These are phyloP conservation scores for Heliconius cydno DNA, from an alignment of 2,888 invertebrate species.

Conservation along the genomic window DNA sequence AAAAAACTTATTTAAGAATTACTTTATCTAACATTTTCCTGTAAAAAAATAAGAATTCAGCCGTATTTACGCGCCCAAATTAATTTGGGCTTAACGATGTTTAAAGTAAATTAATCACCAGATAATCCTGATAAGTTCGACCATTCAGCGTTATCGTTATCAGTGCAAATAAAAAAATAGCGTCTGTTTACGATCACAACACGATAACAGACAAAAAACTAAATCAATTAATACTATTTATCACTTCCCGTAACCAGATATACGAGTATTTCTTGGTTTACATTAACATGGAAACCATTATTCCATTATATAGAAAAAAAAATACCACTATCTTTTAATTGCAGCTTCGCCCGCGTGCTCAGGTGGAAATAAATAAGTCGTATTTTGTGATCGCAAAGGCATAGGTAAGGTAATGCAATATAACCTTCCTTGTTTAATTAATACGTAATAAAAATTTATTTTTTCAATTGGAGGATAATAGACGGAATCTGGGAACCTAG, in stretches of 20 bases:
- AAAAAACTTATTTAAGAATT: neutral
- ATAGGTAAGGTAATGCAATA: too few relatives aligned
- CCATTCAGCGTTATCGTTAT: constrained; percentile 32
- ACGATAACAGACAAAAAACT: constrained; percentile 24
- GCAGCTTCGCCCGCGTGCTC: too few relatives aligned
- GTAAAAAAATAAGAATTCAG: neutral
- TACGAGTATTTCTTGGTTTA: too few relatives aligned
- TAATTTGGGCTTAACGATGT: constrained; percentile 25
- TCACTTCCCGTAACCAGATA: neutral
- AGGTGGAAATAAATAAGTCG: too few relatives aligned
- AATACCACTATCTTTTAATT: too few relatives aligned
- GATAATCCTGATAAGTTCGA: constrained; percentile 32
- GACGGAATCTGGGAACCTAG: too few relatives aligned
- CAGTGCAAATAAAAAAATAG: constrained; percentile 37
- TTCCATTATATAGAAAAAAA: too few relatives aligned
- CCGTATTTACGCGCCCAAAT: constrained; percentile 13
- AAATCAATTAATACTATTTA: constrained; percentile 5
- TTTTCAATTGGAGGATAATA: too few relatives aligned
- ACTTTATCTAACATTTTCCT: neutral
- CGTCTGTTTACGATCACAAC: constrained; percentile 26
- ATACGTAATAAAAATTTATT: too few relatives aligned
- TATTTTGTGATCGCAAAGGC: too few relatives aligned
- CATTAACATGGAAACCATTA: too few relatives aligned
- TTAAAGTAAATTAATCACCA: constrained; percentile 32
- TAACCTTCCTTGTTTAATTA: too few relatives aligned